Evolutionary conservation across 2,888 invertebrate species (phyloP), one percentile per base, ranked within the genome.

Genomic region (Monoplex corrugatus): DNA sequence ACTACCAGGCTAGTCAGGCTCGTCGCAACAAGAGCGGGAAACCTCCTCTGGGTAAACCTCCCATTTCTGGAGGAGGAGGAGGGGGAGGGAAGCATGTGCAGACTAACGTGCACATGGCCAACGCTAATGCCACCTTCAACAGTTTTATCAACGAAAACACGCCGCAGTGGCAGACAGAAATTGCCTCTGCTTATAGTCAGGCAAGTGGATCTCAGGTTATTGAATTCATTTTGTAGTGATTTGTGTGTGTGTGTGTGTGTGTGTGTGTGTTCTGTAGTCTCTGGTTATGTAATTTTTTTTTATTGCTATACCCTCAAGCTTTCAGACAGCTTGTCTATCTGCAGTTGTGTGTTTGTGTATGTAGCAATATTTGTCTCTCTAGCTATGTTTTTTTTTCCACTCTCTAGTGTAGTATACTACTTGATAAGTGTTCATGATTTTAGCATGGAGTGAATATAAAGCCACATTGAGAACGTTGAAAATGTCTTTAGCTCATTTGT

Each of bases 81-180:
- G 45, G 50, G 23, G 43, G 57, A 23, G 63, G 84, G 63, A 68
- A 78, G 45, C 50, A 80, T 1, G 91, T 35, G 88, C 92, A 80
- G 44, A 68, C 88, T 16, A 93, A 93, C 90, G 89, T 93, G n/a
- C 93, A 93, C 89, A 87, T 93, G 90, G 93, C 93, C 90, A 93
- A 91, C 92, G 94, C 95, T 87, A 94, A 94, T 91, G 94, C 94
- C 57, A 95, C 95, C 32, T 95, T 95, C 91, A 94, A 94, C 90
- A 94, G 92, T 88, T 95, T 95, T 91, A 94, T 94, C 35, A 93
- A 94, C 63, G 90, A 89, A 23, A 83, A 57, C n/a, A 92, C 92
- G 2, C 89, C 92, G 32, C 91, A 92, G 86, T 93, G 93, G 93
- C 94, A 93, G 80, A 94, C 91, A 89, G 95, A 94, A 86, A 92